Evolutionary conservation across 1,140 invertebrate species (phyloP), one percentile per base, ranked within the genome.

Genomic region (Trichonephila clavipes): DNA sequence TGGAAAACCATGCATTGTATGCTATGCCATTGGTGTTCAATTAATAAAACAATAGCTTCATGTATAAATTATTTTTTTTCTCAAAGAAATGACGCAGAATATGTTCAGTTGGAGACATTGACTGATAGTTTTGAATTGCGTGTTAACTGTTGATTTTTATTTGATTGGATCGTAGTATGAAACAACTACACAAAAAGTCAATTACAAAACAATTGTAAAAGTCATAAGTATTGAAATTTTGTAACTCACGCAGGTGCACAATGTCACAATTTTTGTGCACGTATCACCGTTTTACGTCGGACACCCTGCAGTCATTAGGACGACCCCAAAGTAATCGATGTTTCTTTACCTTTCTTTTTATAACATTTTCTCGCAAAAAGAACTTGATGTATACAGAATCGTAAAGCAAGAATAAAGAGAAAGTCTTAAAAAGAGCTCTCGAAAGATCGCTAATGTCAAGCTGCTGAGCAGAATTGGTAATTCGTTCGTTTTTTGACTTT

Each of bases 381-480:
- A 77, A 59, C 85, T 16, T 24, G 85, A 87, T 21, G 40, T 87
- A 59, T 28, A 77, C 18, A 62, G 24, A 64, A 87, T 87, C 85
- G 24, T 40, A 64, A 87, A 87, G 59, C 18, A 87, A 24, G 64
- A 28, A 61, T 87, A 87, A 87, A 61, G 85, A 34, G 28, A 61
- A 40, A 87, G 28, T 61, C 1, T 85, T 51, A 62, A 87, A 87
- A 61, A 34, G 28, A 34, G 51, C 85, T 87, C 85, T 87, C 85
- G 28, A 87, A 87, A 87, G 85, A 87, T 87, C 85, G 85, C 18
- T 16, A 34, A 19, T 87, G 85, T 87, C 85, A 87, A 87, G 85
- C 85, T 62, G 85, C 58, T 62, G 85, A 87, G 59, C 24, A 40
- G 85, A 87, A 87, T 85, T 85, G 44, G 82, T 59, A 85, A 85